Evolutionary conservation across 2,797 vertebrate species (phyloP), one percentile per base, ranked within the genome.

Genomic region (Pseudocheirus occidentalis): DNA sequence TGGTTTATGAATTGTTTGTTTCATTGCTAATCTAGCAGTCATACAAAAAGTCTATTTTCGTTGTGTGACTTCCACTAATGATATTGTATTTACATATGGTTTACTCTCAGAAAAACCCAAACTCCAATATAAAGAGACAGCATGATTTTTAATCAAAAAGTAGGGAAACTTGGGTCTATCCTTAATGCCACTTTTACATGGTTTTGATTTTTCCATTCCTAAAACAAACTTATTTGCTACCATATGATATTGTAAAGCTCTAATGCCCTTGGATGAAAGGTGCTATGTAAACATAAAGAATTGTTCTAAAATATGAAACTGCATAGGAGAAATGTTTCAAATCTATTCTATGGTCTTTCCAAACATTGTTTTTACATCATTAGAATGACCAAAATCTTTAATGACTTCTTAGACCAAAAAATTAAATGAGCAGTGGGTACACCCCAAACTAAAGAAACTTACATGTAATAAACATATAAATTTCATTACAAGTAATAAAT

Each of bases 231-330:
- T 16, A 55, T 54, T 97, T 96, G 87, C 92, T 94, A 53, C 90
- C 96, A 96, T 96, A 96, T 95, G 94, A 95, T 96, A 90, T 81
- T 97, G 11, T 97, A 96, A 97, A 94, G 66, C 93, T 95, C 97
- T 95, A 57, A 97, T 97, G 96, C 40, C 96, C 94, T 96, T 97
- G 92, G 96, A 95, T 98, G 96, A 98, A 98, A 97, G 98, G 98
- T 98, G 97, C 97, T 97, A 97, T 96, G 50, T 96, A 97, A 95
- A 97, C 97, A 97, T 93, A 95, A 96, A 97, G 55, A 91, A 95
- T 94, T 97, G 93, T 97, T 98, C 94, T 94, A 91, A 97, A 95
- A 95, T 96, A 97, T 66, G 95, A 94, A 92, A 91, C 87, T 97
- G 81, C 50, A 96, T 81, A 95, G 91, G 91, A 97, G 87, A 96